Evolutionary conservation across 2,888 invertebrate genomes (phyloP).

Genomic region (Drosophila austrosaltans): DNA sequence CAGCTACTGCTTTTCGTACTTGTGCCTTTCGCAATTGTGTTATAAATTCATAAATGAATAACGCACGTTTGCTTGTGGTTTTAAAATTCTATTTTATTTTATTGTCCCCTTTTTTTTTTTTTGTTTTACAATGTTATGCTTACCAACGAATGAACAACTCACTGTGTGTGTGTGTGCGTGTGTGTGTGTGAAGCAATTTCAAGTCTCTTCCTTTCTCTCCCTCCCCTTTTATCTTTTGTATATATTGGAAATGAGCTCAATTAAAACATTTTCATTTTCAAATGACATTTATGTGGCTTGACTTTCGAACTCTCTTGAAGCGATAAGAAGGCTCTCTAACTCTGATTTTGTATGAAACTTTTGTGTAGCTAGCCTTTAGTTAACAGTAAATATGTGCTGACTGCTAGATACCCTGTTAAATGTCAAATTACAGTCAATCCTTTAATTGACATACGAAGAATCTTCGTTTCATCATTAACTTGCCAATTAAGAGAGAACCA

Average conservation of each 20-base stretch:
- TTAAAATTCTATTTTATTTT: conserved; percentile 69
- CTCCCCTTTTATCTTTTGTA: not conserved
- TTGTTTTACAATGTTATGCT: conserved; percentile 46
- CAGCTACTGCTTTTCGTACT: conserved; percentile 37
- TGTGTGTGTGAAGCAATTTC: conserved; percentile 13
- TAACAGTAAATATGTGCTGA: conserved; percentile 1
- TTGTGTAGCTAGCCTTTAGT: not conserved
- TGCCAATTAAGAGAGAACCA: not conserved
- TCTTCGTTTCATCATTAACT: not conserved
- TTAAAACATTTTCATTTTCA: conserved; percentile 59
- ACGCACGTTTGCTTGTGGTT: conserved; percentile 78
- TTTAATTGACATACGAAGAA: not conserved
- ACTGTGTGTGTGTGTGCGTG: too few relatives aligned
- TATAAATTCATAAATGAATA: conserved; percentile 79
- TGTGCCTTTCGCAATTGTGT: conserved; percentile 70
- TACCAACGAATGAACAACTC: not conserved
- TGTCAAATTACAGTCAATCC: not conserved
- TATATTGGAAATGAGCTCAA: conserved; percentile 46
- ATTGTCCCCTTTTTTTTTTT: conserved; percentile 42
- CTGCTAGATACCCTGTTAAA: not conserved
- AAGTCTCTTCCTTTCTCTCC: conserved; percentile 6
- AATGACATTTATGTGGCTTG: conserved; percentile 47
- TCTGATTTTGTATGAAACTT: conserved; percentile 3
- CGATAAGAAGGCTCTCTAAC: conserved; percentile 20
- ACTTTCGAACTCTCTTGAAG: conserved; percentile 15